Evolutionary conservation across 2,113 vertebrate genomes (phyloP).

Genomic region (Mixornis gularis): DNA sequence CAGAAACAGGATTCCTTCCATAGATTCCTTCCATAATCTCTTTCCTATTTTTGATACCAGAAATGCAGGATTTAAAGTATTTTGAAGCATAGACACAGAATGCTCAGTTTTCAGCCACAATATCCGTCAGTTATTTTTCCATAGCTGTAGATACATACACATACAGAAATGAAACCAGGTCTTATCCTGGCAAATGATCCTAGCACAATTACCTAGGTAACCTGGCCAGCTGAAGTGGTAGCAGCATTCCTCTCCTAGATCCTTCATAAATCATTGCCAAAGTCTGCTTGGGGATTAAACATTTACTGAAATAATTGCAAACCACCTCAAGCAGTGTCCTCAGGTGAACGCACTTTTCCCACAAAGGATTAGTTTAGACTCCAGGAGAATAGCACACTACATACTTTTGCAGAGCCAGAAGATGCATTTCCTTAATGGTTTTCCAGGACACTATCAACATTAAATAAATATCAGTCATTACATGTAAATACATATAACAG

Average conservation of each 20-base stretch:
- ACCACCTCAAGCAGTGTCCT: not conserved
- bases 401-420: constrained; percentile 12
- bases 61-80: not conserved
- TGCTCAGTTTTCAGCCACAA: not conserved
- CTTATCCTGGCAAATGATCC: not conserved
- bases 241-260: not conserved
- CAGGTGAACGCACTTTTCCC: not conserved
- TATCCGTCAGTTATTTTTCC: not conserved
- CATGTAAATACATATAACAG: constrained; percentile 25
- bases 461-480: constrained; percentile 20
- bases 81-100: not conserved
- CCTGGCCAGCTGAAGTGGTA: not conserved
- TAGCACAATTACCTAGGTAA: not conserved
- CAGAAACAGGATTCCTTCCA: not conserved
- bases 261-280: not conserved
- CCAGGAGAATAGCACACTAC: not conserved
- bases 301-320: constrained; percentile 1
- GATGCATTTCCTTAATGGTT: constrained; percentile 1
- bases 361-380: not conserved
- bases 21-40: not conserved
- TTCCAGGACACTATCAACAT: not conserved
- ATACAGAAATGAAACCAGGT: not conserved
- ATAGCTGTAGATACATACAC: not conserved
- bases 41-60: not conserved
- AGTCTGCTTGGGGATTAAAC: not conserved